Conservation (phyloP, 2,888 invertebrate species). For the Rhimphoctona megacephalus region DNA sequence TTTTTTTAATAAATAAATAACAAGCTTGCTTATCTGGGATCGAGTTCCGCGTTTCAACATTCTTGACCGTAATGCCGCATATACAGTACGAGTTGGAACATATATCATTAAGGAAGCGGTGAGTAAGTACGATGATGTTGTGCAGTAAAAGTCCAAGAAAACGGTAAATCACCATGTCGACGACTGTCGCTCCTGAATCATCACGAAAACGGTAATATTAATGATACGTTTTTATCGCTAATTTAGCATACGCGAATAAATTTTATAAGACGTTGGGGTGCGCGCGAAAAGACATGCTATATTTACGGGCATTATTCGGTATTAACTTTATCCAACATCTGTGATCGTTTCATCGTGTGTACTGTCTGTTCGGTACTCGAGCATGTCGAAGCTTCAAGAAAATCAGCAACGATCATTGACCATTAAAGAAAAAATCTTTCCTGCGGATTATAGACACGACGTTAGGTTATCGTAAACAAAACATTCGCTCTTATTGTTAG, state of each 20-base stretch:
- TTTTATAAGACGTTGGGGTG: not conserved
- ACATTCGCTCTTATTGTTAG: too few species aligned
- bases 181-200: constrained; percentile 48
- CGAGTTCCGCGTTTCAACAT: constrained; percentile 1
- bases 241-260: constrained; percentile 38
- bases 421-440: not conserved
- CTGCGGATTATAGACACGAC: not conserved
- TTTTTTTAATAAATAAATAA: not conserved
- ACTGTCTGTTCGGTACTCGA: constrained; percentile 1
- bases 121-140: not conserved
- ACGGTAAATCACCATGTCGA: constrained; percentile 59
- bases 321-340: constrained; percentile 46
- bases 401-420: not conserved
- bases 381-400: not conserved
- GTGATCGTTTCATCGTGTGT: not conserved
- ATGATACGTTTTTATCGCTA: constrained; percentile 45
- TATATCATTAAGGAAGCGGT: constrained; percentile 34
- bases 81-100: not conserved
- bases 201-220: constrained; percentile 57
- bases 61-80: constrained; percentile 17
- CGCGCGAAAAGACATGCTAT: not conserved
- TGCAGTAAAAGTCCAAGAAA: constrained; percentile 28
- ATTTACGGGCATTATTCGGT: not conserved
- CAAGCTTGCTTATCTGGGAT: not conserved
- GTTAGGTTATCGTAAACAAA: not conserved